Conservation (phyloP, 2,113 vertebrate species). For the Onychostruthus taczanowskii region DNA sequence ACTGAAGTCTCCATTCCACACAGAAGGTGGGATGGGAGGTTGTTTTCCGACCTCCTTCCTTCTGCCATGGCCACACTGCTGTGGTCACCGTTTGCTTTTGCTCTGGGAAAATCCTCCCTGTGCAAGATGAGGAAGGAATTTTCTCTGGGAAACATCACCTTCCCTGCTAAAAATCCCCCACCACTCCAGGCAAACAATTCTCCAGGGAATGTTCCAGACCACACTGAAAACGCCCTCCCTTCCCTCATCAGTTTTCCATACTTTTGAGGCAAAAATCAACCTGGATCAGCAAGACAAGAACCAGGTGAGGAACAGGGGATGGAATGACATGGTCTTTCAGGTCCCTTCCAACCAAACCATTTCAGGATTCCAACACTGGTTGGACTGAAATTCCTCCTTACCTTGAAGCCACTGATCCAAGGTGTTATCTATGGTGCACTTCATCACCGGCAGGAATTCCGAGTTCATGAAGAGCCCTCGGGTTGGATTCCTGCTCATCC, state of each 20-base stretch:
- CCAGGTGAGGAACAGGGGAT: background rate
- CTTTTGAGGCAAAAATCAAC: background rate
- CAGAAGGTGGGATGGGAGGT: no score
- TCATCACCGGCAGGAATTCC: slow-evolving; percentile 92
- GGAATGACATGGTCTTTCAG: background rate
- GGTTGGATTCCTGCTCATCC: slow-evolving; percentile 67
- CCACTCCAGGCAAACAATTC: background rate
- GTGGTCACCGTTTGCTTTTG: background rate
- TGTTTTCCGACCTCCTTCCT: background rate
- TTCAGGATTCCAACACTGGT: background rate
- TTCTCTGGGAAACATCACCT: background rate
- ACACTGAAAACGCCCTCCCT: background rate
- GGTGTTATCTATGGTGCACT: slow-evolving; percentile 85
- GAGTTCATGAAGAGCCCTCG: slow-evolving; percentile 87
- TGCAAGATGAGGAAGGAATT: background rate
- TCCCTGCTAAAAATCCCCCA: background rate
- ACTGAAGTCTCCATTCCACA: background rate
- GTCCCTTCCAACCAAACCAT: background rate
- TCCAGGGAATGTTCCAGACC: background rate
- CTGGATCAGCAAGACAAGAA: background rate
- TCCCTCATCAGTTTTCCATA: background rate
- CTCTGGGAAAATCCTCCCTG: background rate
- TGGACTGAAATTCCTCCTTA: background rate
- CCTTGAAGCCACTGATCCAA: slow-evolving; percentile 91
- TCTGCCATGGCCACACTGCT: background rate